Conservation (phyloP, 2,113 vertebrate species). For the Pipa parva region DNA sequence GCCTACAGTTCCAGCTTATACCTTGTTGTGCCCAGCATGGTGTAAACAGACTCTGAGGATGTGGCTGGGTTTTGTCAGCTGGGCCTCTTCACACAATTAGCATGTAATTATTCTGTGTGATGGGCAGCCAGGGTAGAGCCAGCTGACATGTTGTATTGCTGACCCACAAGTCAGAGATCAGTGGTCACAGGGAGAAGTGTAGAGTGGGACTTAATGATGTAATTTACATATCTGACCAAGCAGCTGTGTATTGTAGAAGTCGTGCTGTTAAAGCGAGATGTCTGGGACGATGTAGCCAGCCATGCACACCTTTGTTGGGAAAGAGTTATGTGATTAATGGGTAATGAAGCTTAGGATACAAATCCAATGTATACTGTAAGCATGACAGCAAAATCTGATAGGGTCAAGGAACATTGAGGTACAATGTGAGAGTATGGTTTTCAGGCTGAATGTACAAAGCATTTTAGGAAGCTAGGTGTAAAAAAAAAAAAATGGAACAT, state of each 20-base stretch:
- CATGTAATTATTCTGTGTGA: conserved; percentile 37
- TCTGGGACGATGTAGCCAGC: background rate
- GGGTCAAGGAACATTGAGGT: background rate
- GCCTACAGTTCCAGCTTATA: background rate
- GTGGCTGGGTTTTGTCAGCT: conserved; percentile 28
- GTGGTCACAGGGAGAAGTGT: conserved; percentile 17
- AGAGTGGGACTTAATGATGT: conserved; percentile 28
- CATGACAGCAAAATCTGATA: too few relatives aligned
- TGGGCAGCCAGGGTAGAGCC: conserved; percentile 32
- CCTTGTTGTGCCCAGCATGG: conserved; percentile 27
- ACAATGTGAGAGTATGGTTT: background rate
- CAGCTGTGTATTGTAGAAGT: conserved; percentile 20
- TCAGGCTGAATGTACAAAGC: conserved; percentile 21
- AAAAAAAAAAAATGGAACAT: conserved; percentile 20
- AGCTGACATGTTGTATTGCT: conserved; percentile 35
- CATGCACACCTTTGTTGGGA: background rate
- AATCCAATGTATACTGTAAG: too few relatives aligned
- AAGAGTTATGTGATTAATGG: too few relatives aligned
- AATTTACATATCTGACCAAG: conserved; percentile 34
- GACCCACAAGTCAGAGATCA: conserved; percentile 40
- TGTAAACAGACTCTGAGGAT: conserved; percentile 28
- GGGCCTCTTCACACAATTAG: conserved; percentile 38
- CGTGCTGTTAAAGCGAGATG: background rate
- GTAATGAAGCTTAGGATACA: too few relatives aligned
- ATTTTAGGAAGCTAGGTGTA: conserved; percentile 18